Conservation (phyloP, 1,140 invertebrate species). For the Temnothorax longispinosus region DNA sequence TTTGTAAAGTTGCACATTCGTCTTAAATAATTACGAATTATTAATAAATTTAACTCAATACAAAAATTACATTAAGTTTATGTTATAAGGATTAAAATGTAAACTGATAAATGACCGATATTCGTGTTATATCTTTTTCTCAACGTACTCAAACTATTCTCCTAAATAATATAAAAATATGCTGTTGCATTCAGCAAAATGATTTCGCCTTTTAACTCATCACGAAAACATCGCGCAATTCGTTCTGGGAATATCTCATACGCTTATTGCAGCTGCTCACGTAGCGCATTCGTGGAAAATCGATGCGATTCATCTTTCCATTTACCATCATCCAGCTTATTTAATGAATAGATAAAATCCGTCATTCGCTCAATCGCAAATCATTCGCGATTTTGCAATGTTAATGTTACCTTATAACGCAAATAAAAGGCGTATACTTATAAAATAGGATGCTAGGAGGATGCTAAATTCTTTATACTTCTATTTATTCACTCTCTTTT, state of each 20-base stretch:
- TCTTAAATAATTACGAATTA: background rate
- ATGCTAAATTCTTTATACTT: background rate
- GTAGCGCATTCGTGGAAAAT: slow-evolving; percentile 33
- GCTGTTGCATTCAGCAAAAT: background rate
- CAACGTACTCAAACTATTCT: background rate
- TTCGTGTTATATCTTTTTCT: background rate
- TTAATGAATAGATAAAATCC: slow-evolving; percentile 22
- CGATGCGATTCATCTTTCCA: slow-evolving; percentile 29
- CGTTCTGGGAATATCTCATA: slow-evolving; percentile 35
- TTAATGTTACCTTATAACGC: background rate
- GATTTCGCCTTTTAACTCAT: slow-evolving; percentile 10
- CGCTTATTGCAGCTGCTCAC: background rate
- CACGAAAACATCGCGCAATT: slow-evolving; percentile 34
- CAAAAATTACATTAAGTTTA: background rate
- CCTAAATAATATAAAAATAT: background rate
- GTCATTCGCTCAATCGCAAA: background rate
- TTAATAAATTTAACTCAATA: background rate
- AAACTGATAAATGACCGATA: background rate
- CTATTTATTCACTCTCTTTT: background rate
- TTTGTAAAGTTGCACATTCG: background rate
- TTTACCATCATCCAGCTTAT: background rate
- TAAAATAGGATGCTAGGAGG: background rate
- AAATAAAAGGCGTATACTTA: background rate
- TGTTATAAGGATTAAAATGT: background rate
- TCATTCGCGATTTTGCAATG: background rate